Evolutionary conservation across 1,140 invertebrate genomes (phyloP), one percentile per base, ranked within the genome.

Genomic region (Drosophila lacteicornis): DNA sequence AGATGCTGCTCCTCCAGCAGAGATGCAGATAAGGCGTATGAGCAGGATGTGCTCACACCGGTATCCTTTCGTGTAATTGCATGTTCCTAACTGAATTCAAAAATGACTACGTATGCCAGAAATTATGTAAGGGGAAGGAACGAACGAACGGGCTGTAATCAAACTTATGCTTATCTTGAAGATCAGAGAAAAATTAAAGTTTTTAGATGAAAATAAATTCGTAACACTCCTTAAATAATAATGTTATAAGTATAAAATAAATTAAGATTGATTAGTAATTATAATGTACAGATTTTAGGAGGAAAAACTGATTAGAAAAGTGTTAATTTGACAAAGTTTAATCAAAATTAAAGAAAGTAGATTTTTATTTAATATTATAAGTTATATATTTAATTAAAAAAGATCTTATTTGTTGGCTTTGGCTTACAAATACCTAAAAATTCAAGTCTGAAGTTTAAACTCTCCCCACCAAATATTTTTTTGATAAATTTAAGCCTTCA

Each of bases 31-130:
- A 65, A 50, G 46, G 22, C 40, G 40, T 19, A 75, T 65, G 59
- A 45, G 46, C 50, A 45, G 40, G 55, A 75, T 65, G 53, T 36
- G 38, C 50, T 33, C 46, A 49, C 43, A n/a, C 51, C 46, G 38
- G 53, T 38, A 36, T 25, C 17, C 22, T n/a, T 56, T 45, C n/a
- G 40, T 53, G 49, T 47, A 67, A 60, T 63, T 63, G 49, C 60
- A 63, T 47, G 38, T 33, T 42, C 27, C 17, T 30, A 56, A 56
- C 47, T 42, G 50, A 63, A 63, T 56, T 19, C 49, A 51, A 60
- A 84, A 83, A 80, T 80, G 59, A 63, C 59, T 43, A 19, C 27
- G 49, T 38, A 53, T 53, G 22, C 33, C 60, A 53, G n/a, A 62
- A 36, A 55, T 55, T 40, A 17, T 40, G 36, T 11, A 25, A 25